Base-by-base conservation (phyloP, 2,113 vertebrate genomes). In the Strigops habroptila region DNA sequence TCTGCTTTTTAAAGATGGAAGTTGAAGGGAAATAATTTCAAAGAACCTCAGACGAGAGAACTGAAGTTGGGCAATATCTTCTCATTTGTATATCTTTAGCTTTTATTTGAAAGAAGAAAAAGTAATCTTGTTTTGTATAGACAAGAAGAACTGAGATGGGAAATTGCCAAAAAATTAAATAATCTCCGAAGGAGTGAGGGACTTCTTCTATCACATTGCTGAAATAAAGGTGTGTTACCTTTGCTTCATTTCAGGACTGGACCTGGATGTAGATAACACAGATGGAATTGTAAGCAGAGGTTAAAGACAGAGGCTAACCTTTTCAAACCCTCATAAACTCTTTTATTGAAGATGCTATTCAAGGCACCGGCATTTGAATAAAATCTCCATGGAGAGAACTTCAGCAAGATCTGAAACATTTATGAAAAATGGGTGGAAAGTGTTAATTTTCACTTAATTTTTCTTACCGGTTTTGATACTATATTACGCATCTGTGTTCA, bases 11-110 rank as follows among this genome's bases (percentile, higher is more conserved):
- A 86, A 87, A 86, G 90, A 95, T 63, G 81, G 91, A 59, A 96
- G 91, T 97, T 96, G 93, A 97, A 97, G 95, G 90, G 90, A 91
- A 96, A 67, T 49, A 7, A 93, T 97, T 97, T 97, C 95, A 97
- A 97, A 97, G 93, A 89, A 91, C 48, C 93, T 88, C 90, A 74
- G 94, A 90, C 44, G 33, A 91, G 68, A 68, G 90, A 12, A 73
- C 51, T 1, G 53, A n/a, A 86, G 64, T 22, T 95, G 91, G 82
- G 82, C n/a, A n/a, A 89, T 77, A 62, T 87, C 92, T 82, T 80
- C 85, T 91, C 83, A 77, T 97, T 94, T 96, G 91, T 94, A 60
- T 60, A 73, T 90, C 76, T 87, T 90, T 6, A 65, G 59, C 51
- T 85, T 28, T 57, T 53, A 62, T 89, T 86, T 85, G 77, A 96